These are phyloP conservation scores for Drosophila sp. DNA, from an alignment of 1,140 invertebrate genomes.

Conservation along the genomic window DNA sequence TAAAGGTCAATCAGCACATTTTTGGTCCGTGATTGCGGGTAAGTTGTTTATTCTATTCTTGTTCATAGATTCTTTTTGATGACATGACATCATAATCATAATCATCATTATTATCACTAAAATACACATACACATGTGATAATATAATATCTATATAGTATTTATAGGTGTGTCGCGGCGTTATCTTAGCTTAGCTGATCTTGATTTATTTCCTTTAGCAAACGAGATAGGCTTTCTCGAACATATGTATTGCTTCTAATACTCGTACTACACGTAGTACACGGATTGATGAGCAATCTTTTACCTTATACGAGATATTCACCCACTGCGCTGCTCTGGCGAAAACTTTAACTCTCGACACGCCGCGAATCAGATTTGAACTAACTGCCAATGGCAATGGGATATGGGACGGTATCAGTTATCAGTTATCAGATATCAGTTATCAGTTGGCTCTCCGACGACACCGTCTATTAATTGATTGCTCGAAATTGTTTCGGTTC, in stretches of 20 bases:
- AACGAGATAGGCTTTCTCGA: background rate
- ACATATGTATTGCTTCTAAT: conserved; percentile 15
- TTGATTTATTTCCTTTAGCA: conserved; percentile 54
- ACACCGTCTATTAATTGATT: conserved; percentile 74
- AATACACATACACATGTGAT: conserved; percentile 8
- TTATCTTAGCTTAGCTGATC: conserved; percentile 58
- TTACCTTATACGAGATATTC: conserved; percentile 40
- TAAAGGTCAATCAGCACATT: conserved; percentile 47
- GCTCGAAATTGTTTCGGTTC: conserved; percentile 61
- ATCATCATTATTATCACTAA: conserved; percentile 28
- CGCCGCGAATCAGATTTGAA: conserved; percentile 74
- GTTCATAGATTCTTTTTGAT: conserved; percentile 30
- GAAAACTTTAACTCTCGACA: conserved; percentile 62
- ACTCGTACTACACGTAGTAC: conserved; percentile 17
- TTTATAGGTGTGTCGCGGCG: background rate
- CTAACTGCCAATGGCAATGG: conserved; percentile 59
- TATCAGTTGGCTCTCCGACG: conserved; percentile 3
- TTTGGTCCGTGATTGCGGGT: conserved; percentile 53
- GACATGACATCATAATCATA: conserved; percentile 67
- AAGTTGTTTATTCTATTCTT: conserved; percentile 3
- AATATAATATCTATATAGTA: conserved; percentile 8
- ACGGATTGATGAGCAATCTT: conserved; percentile 45
- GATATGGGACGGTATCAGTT: conserved; percentile 56
- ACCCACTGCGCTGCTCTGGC: conserved; percentile 28
- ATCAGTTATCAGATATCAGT: background rate